Evolutionary conservation across 2,113 vertebrate genomes (phyloP), one percentile per base, ranked within the genome.

Genomic region (Pleuronectes platessa): DNA sequence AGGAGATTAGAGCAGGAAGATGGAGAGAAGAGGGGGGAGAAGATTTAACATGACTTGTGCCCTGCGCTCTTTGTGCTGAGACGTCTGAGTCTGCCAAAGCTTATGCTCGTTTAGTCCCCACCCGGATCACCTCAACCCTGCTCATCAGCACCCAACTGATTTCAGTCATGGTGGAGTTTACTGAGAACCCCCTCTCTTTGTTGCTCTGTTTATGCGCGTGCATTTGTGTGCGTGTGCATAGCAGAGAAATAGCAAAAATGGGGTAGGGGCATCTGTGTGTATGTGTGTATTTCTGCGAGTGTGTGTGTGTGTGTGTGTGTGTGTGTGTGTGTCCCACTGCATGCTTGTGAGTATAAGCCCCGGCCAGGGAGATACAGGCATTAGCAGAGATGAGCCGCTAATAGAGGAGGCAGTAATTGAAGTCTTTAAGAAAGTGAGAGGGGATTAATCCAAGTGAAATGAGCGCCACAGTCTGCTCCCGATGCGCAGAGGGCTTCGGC

Each of bases 401-500:
- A 92, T 92, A 90, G 91, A 87, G 74, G 89, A 89, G 86, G 88
- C 86, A 78, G 92, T 93, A 93, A 93, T 92, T 91, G 93, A 93
- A 93, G 93, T 93, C 88, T 93, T 93, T 93, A 93, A 91, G 92
- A 83, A 93, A 93, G 89, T 91, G 90, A 91, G 91, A 88, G 90
- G 87, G 88, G 91, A 92, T 93, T 94, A 92, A 90, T 89, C 84
- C 83, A 49, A 90, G 82, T 61, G 77, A 82, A 92, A 92, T 83
- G 85, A 91, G 86, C 66, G 71, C 85, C 81, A 87, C 85, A 88
- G 92, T 92, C 91, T 93, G 85, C 84, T 86, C 87, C 61, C 56
- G 64, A 76, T 75, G 82, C 47, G 12, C 83, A 42, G 59, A 72
- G 71, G 66, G 81, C 3, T 42, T 42, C 40, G 86, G 86, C 84